Conservation (phyloP, 1,140 invertebrate species). For the Cherax quadricarinatus region DNA sequence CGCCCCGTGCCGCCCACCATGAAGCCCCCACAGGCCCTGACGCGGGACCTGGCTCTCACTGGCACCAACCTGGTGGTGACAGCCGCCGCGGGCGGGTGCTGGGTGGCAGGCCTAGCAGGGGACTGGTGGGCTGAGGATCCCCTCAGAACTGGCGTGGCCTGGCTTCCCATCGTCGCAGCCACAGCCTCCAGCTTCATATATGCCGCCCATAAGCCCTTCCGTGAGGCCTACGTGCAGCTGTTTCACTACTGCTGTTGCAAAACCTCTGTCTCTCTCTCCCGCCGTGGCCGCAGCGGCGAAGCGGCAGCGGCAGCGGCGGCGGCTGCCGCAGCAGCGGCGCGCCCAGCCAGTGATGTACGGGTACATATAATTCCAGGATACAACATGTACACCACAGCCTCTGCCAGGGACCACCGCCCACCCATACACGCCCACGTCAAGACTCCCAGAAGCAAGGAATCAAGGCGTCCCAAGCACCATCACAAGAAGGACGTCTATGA, state of each 20-base stretch:
- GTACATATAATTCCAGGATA: conserved; percentile 88
- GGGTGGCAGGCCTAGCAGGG: conserved; percentile 66
- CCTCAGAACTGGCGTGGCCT: conserved; percentile 39
- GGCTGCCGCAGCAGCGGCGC: conserved; percentile 74
- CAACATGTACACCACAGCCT: conserved; percentile 84
- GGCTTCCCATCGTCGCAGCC: conserved; percentile 65
- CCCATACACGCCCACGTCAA: conserved; percentile 54
- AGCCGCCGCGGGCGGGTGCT: conserved; percentile 62
- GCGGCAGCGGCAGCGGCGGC: conserved; percentile 78
- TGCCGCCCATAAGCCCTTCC: conserved; percentile 74
- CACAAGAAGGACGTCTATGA: conserved; percentile 73
- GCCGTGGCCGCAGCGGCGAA: conserved; percentile 80
- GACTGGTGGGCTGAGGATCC: conserved; percentile 68
- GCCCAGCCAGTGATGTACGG: conserved; percentile 79
- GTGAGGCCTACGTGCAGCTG: conserved; percentile 86
- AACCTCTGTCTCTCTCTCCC: conserved; percentile 84
- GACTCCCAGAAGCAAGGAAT: conserved; percentile 59
- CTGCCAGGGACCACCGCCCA: conserved; percentile 77
- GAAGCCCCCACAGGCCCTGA: conserved; percentile 60
- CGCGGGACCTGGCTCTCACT: conserved; percentile 63
- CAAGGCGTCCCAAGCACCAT: conserved; percentile 54
- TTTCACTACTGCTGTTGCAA: conserved; percentile 92
- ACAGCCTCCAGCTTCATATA: conserved; percentile 67
- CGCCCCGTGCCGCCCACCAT: conserved; percentile 53
- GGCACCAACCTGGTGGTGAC: conserved; percentile 72